A percentile compares a stretch with the other conserved stretches of the same genome.
Conservation (phyloP, 2,888 invertebrate species). For the Tinea trinotella region DNA sequence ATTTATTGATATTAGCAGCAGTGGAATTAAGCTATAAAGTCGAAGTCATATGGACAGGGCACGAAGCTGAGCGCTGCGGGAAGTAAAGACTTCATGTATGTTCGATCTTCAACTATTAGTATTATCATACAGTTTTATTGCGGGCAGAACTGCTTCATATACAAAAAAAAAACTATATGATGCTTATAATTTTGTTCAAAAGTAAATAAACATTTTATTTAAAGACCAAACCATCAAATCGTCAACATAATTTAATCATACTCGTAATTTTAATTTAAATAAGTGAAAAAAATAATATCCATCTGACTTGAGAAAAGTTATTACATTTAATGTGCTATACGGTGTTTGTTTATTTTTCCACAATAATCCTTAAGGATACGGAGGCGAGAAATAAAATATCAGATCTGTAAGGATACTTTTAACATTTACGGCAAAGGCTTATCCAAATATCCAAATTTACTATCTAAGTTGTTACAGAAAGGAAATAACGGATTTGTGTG, state of each 20-base stretch:
- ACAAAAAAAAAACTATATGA: background rate
- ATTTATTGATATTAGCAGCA: conserved; percentile 60
- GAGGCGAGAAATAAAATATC: background rate
- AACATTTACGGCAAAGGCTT: conserved; percentile 14
- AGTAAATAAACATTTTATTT: too few species aligned
- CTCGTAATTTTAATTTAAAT: background rate
- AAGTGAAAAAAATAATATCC: background rate
- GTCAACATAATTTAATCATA: too few species aligned
- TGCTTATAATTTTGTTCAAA: too few species aligned
- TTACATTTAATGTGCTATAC: background rate
- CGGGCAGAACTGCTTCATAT: background rate
- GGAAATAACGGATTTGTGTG: conserved; percentile 15
- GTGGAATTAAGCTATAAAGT: conserved; percentile 67
- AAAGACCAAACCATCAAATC: too few species aligned
- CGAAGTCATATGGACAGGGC: conserved; percentile 35
- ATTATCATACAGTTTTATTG: conserved; percentile 29
- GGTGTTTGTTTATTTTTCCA: background rate
- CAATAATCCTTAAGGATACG: background rate
- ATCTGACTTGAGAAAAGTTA: background rate
- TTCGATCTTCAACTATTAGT: conserved; percentile 40
- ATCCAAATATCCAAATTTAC: conserved; percentile 18
- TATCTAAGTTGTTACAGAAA: background rate
- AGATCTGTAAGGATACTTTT: background rate
- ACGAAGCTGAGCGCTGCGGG: conserved; percentile 60
- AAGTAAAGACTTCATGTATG: conserved; percentile 36